Evolutionary conservation across 2,113 vertebrate genomes (phyloP).

Genomic region (Actenoides hombroni): DNA sequence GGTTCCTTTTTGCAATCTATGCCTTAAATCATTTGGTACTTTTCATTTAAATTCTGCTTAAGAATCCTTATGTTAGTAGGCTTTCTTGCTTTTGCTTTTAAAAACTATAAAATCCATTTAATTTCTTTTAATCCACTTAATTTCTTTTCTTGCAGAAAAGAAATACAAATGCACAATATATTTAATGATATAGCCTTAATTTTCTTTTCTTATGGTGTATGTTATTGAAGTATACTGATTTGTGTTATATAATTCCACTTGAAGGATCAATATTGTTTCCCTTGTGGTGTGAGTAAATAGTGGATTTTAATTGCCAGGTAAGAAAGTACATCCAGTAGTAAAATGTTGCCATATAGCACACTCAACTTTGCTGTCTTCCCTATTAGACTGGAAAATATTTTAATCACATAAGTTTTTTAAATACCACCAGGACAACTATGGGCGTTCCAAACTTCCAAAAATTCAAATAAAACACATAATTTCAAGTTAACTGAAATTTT

Average conservation of each 20-base stretch:
- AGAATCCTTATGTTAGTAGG: background rate
- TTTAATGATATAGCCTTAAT: background rate
- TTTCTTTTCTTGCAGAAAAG: background rate
- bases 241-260: background rate
- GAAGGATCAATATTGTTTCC: background rate
- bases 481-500: conserved; percentile 54
- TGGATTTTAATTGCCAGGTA: background rate
- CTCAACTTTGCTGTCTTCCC: background rate
- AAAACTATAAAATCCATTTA: background rate
- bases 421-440: background rate
- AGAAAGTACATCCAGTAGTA: background rate
- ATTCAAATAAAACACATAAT: conserved; percentile 63
- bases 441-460: conserved; percentile 22
- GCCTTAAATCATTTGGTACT: background rate
- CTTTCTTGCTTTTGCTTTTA: background rate
- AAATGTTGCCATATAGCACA: background rate
- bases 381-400: conserved; percentile 13
- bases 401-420: background rate
- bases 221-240: background rate
- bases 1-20: background rate
- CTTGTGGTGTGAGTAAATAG: background rate
- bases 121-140: background rate
- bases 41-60: background rate
- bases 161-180: background rate
- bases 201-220: background rate